Percentiles rank a stretch among this genome's conserved stretches.
phyloP scores from a whole-genome alignment of 1,140 invertebrate species.

The Aphelinus atriplicis region DNA sequence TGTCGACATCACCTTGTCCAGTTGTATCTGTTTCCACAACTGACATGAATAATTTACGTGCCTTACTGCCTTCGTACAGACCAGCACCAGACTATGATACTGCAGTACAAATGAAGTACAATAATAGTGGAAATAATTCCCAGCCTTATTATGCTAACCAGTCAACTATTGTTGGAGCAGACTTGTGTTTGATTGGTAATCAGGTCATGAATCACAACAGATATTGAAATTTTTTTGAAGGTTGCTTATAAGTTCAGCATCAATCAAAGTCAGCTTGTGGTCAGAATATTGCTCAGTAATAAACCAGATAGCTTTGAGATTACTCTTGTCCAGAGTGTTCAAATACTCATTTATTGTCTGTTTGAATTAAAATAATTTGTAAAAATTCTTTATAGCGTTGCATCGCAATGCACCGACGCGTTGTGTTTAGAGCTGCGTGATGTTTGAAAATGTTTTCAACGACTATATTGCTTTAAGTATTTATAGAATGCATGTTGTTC shows the following conservation, averaged over 20 bases:
- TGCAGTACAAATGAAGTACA: conserved; percentile 85
- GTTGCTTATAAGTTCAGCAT: not conserved
- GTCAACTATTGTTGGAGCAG: conserved; percentile 59
- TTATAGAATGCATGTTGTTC: conserved; percentile 6
- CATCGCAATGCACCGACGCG: too few relatives aligned
- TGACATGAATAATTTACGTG: conserved; percentile 69
- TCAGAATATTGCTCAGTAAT: too few relatives aligned
- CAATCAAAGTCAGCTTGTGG: too few relatives aligned
- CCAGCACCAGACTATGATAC: conserved; percentile 95
- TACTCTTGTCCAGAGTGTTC: not conserved
- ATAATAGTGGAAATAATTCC: conserved; percentile 55
- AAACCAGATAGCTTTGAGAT: not conserved
- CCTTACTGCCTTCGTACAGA: conserved; percentile 87
- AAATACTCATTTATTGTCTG: conserved; percentile 20
- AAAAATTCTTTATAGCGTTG: not conserved
- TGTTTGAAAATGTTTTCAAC: conserved; percentile 39
- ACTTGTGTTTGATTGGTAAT: conserved; percentile 59
- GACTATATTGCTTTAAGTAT: conserved; percentile 28
- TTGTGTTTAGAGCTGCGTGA: conserved; percentile 9
- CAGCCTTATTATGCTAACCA: conserved; percentile 66
- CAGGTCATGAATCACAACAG: conserved; percentile 46
- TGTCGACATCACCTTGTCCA: conserved; percentile 62
- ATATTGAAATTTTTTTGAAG: conserved; percentile 47
- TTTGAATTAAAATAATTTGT: conserved; percentile 2
- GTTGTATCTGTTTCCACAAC: conserved; percentile 61